phyloP scores from a whole-genome alignment of 1,140 invertebrate species.

The Drosophila jambulina region DNA sequence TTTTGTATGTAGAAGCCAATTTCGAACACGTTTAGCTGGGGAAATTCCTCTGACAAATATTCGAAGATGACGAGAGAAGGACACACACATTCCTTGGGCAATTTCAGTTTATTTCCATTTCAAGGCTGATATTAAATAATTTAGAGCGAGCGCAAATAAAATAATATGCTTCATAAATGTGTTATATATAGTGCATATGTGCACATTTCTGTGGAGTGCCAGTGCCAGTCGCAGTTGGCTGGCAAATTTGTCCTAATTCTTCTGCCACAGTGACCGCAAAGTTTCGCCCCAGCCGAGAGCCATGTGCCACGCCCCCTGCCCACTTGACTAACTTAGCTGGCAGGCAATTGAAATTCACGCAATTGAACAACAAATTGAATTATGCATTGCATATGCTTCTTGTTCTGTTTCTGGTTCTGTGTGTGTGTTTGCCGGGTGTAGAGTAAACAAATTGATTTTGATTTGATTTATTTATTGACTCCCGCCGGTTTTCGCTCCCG shows the following conservation, averaged over 20 bases:
- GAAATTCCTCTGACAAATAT: constrained; percentile 18
- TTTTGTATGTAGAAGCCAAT: not conserved
- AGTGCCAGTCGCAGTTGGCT: constrained; percentile 15
- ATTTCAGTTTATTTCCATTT: constrained; percentile 34
- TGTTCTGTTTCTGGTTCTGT: constrained; percentile 23
- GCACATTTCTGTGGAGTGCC: not conserved
- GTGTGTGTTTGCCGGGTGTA: constrained; percentile 34
- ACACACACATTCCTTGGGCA: constrained; percentile 17
- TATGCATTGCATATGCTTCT: constrained; percentile 73
- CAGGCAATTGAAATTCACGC: constrained; percentile 75
- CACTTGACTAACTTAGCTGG: constrained; percentile 46
- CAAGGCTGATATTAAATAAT: constrained; percentile 35
- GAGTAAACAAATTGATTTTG: constrained; percentile 81
- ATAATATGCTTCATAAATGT: constrained; percentile 30
- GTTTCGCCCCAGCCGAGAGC: constrained; percentile 26
- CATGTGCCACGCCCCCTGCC: constrained; percentile 3
- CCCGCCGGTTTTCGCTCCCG: constrained; percentile 17
- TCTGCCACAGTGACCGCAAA: constrained; percentile 52
- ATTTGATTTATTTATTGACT: constrained; percentile 77
- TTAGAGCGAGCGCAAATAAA: constrained; percentile 39
- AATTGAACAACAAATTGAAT: constrained; percentile 81
- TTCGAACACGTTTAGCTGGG: constrained; percentile 7
- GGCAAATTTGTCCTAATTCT: constrained; percentile 46
- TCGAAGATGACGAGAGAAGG: not conserved
- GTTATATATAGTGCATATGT: constrained; percentile 11